Evolutionary conservation across 2,888 invertebrate genomes (phyloP), one percentile per base, ranked within the genome.

Genomic region (Pinctada fucata): DNA sequence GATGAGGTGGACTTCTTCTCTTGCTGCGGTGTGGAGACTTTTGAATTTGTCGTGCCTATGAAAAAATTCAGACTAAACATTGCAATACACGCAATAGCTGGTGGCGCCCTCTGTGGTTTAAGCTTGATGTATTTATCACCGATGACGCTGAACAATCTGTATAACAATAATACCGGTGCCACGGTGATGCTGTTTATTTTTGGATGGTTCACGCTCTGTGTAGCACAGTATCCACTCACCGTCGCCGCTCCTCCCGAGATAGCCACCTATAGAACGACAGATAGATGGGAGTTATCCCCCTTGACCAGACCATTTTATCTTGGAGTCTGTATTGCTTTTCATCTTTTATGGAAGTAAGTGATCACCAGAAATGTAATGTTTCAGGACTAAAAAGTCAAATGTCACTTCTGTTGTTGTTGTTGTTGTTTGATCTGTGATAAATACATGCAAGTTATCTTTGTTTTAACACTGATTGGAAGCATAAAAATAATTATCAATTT

Each of bases 1-100:
- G 91, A 91, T 82, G 90, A 91, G 78, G 82, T 91, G 2, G 90
- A 90, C 48, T 92, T 92, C 82, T 83, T 87, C 49, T 88, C 90
- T 0, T 91, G 91, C 77, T 91, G 90, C 80, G 89, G 89, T n/a
- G 86, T 87, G 3, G 89, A 90, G 78, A 91, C 91, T 3, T 79
- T 91, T 31, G 85, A 87, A 75, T 92, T 91, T 87, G 84, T 91
- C 3, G 82, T 90, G 3, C 90, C 91, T 6, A 87, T 86, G 4
- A 91, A 91, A 81, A 88, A 87, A 76, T 90, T 89, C 79, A 87
- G 85, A 69, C 73, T 90, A 2, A 91, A 91, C 82, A 88, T 91
- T 8, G 63, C 88, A 10, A 48, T 90, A 2, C 91, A 91, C 83
- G 88, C 89, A n/a, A 68, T 89, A 51, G 71, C 91, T 50, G 87